Base-by-base conservation (phyloP, 1,140 invertebrate species). In the Scaptomyza hsui region DNA sequence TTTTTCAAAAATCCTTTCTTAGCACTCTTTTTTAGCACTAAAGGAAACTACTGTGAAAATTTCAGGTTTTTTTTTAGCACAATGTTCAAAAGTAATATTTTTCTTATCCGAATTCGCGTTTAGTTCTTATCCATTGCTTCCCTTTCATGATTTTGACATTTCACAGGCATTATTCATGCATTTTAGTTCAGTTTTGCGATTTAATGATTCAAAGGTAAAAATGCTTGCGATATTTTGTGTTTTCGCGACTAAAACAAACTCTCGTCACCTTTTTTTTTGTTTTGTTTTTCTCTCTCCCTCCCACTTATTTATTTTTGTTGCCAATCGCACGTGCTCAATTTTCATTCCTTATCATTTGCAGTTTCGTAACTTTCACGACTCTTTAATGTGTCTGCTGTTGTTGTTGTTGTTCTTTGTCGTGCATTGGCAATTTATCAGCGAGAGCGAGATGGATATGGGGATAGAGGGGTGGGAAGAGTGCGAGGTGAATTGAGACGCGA, bases 371-470 rank as follows among this genome's bases (percentile, higher is more conserved):
- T 70, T 70, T 56, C 60, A 61, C 64, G 48, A 68, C 55, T 52
- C 9, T 32, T 44, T 45, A 6, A 19, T 39, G 32, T 37, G 3
- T 5, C 16, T 41, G 44, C 39, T 53, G 32, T 64, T 65, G 51
- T 47, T 64, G 15, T 64, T 64, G 42, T 32, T 67, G 26, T 67
- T 57, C 18, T 52, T 60, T 52, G 64, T 68, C 56, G 64, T 68
- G 64, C 64, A 51, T 51, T 60, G 56, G 56, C 47, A 61, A 61
- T 68, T 68, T 68, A 68, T 68, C 64, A 70, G 65, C 6, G 26
- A 29, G 26, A 29, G 26, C 6, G 26, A 29, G 26, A 37, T 24
- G 24, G 6, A 24, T 10, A n/a, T n/a, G n/a, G n/a, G 29, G 13
- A 21, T 5, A 9, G 15, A 1, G 48, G 6, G 10, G 15, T n/a